Evolutionary conservation across 2,888 invertebrate genomes (phyloP), one percentile per base, ranked within the genome.

Genomic region (Vanessa cardui): DNA sequence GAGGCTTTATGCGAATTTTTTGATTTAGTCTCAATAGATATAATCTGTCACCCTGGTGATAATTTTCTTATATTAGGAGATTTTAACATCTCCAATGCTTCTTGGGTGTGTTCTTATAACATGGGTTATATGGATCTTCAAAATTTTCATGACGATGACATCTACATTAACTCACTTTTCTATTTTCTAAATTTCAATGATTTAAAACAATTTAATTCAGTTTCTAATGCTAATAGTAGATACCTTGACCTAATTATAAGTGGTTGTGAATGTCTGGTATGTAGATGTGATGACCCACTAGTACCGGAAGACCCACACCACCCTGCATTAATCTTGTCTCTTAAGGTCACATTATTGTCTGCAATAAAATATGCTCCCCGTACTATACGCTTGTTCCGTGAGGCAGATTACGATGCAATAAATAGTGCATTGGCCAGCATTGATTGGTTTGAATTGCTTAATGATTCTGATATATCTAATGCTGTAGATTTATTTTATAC

Each of bases 331-430:
- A 20, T 50, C 21, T 18, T 50, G 9, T 20, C 50, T 50, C 50
- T n/a, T 50, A 50, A 50, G 21, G 18, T 50, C 9, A 20, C 50
- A 45, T 45, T 50, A 8, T 21, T 50, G 21, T 21, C 18, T n/a
- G 50, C 21, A 50, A 8, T 50, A 50, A 50, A 50, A 21, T 8
- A n/a, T 8, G 45, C 18, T 18, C 8, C 47, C 5, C 21, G 47
- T 47, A 21, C 47, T 6, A 47, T 47, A 26, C 31, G 60, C 31
- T 60, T 47, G 18, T 60, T 60, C n/a, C 60, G 60, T 60, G 26
- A 60, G 16, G 60, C 60, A 15, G 47, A 60, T 21, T 60, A 60
- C n/a, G n/a, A n/a, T n/a, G n/a, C n/a, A n/a, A n/a, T n/a, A n/a
- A n/a, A n/a, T n/a, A n/a, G n/a, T n/a, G 44, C 16, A 4, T 26